Evolutionary conservation across 2,888 invertebrate genomes (phyloP).

Genomic region (Pseudococcus viburni): DNA sequence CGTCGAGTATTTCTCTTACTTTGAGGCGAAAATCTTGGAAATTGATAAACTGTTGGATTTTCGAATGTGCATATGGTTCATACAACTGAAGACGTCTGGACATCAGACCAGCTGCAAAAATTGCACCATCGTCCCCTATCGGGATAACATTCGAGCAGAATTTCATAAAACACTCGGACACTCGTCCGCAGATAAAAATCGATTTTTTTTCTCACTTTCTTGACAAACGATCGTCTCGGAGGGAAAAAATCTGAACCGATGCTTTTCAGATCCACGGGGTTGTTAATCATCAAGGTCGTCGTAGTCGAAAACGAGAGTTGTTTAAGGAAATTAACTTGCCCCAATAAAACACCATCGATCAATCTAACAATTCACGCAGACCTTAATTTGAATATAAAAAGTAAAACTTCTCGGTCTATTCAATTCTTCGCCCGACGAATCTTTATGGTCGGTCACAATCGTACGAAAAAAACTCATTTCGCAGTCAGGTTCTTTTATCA

Average conservation of each 20-base stretch:
- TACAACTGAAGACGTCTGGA: not conserved
- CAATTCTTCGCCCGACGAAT: not conserved
- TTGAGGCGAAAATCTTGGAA: not conserved
- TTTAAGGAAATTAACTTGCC: conserved; percentile 37
- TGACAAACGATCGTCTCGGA: not conserved
- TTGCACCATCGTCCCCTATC: conserved; percentile 8
- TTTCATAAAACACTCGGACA: not conserved
- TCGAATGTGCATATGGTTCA: not conserved
- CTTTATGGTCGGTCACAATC: not conserved
- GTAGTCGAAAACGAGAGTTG: conserved; percentile 21
- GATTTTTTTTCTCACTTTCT: not conserved
- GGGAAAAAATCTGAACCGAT: not conserved
- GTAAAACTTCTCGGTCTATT: conserved; percentile 3
- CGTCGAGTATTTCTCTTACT: not conserved
- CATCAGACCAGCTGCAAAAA: not conserved
- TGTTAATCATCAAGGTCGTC: conserved; percentile 35
- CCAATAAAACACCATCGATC: conserved; percentile 32
- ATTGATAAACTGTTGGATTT: not conserved
- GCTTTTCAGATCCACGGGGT: not conserved
- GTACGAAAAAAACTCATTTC: conserved; percentile 11
- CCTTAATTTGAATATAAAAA: conserved; percentile 39
- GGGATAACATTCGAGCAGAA: not conserved
- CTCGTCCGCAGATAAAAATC: not conserved
- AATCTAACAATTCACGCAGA: conserved; percentile 10
- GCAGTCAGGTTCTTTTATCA: conserved; percentile 1